Evolutionary conservation across 1,140 invertebrate species (phyloP).

Genomic region (Lordiphosa clarofinis): DNA sequence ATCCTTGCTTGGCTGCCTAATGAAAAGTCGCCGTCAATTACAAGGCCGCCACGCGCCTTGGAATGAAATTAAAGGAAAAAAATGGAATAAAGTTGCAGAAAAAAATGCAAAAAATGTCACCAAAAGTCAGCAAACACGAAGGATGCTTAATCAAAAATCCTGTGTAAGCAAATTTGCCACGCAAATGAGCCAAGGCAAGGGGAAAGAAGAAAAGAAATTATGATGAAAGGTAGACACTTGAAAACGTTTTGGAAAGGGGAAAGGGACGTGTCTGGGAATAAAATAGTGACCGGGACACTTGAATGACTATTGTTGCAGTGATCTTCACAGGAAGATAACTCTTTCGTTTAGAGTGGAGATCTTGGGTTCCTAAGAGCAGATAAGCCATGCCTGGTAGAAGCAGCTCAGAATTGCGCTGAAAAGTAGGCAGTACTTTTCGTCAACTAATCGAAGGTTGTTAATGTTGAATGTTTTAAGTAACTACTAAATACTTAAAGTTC

Average conservation of each 20-base stretch:
- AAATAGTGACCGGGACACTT: not conserved
- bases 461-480: too few species aligned
- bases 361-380: conserved; percentile 13
- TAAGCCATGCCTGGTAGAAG: conserved; percentile 29
- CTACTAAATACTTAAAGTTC: too few species aligned
- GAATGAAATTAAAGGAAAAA: conserved; percentile 14
- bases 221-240: conserved; percentile 25
- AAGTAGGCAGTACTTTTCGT: too few species aligned
- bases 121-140: conserved; percentile 55
- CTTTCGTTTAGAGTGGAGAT: conserved; percentile 33
- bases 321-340: conserved; percentile 25
- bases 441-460: too few species aligned
- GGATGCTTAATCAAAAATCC: conserved; percentile 38
- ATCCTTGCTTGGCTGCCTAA: conserved; percentile 50
- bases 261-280: conserved; percentile 46
- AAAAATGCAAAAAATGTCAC: conserved; percentile 37
- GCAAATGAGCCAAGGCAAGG: conserved; percentile 30
- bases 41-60: conserved; percentile 55
- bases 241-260: conserved; percentile 1
- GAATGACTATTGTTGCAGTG: not conserved
- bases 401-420: not conserved
- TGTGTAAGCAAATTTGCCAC: conserved; percentile 53
- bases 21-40: conserved; percentile 70
- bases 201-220: conserved; percentile 21
- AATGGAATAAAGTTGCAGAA: conserved; percentile 23